Conservation (phyloP, 2,797 vertebrate genomes). For the Hipposideros larvatus region DNA sequence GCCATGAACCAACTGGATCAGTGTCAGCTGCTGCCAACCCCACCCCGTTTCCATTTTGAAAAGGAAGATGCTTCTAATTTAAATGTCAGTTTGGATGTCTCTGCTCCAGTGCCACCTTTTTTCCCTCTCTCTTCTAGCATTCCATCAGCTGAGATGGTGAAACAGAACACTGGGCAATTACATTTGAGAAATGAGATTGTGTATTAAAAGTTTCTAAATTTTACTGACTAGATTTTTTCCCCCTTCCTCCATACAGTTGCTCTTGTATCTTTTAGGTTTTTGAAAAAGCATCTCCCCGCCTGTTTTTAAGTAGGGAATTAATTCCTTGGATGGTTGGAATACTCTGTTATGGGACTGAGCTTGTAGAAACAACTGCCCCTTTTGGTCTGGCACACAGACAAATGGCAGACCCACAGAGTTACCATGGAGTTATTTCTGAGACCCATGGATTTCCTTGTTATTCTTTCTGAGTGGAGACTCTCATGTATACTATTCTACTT, state of each 20-base stretch:
- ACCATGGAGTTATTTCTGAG: constrained; percentile 61
- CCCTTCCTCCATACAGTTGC: constrained; percentile 46
- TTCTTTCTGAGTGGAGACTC: constrained; percentile 57
- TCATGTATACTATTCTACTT: neutral
- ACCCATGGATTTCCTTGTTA: constrained; percentile 34
- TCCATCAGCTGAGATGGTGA: constrained; percentile 18
- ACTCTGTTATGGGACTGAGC: constrained; percentile 48
- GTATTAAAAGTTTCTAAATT: constrained; percentile 55
- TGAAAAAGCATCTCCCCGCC: neutral
- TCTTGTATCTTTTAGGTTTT: constrained; percentile 53
- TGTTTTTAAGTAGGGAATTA: constrained; percentile 70
- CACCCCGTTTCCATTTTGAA: constrained; percentile 35
- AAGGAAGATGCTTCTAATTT: constrained; percentile 4
- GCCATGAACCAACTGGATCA: neutral
- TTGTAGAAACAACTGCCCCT: constrained; percentile 67
- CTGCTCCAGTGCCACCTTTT: neutral
- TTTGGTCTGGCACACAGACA: constrained; percentile 67
- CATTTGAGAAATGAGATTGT: constrained; percentile 45
- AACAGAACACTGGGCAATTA: neutral
- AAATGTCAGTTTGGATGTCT: constrained; percentile 1
- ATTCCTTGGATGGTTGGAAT: constrained; percentile 70
- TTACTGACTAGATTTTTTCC: constrained; percentile 34
- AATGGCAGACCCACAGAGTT: constrained; percentile 55
- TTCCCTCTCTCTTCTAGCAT: neutral
- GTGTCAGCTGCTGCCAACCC: constrained; percentile 34